These are phyloP conservation scores for Eurosta solidaginis DNA, from an alignment of 1,140 invertebrate genomes.

Conservation along the genomic window DNA sequence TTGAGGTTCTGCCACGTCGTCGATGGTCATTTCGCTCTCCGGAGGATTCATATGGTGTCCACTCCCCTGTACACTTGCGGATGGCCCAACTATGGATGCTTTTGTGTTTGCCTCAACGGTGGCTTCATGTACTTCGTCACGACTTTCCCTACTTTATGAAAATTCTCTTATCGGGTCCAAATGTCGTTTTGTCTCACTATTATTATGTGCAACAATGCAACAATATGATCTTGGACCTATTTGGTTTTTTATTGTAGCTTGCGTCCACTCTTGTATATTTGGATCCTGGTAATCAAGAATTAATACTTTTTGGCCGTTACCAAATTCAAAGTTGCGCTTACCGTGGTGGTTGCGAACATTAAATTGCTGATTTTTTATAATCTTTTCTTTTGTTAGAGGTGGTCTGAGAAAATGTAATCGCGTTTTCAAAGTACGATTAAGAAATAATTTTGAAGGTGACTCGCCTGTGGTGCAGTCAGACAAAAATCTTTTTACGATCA, in stretches of 20 bases:
- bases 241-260: background rate
- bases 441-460: background rate
- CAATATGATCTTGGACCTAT: background rate
- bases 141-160: too few species aligned
- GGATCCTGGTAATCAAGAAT: constrained; percentile 14
- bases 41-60: too few species aligned
- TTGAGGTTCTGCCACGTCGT: too few species aligned
- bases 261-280: background rate
- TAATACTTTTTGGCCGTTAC: background rate
- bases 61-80: too few species aligned
- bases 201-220: background rate
- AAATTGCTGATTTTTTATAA: background rate
- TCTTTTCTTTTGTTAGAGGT: constrained; percentile 13
- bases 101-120: too few species aligned
- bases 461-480: background rate
- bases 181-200: background rate
- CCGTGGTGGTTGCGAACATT: constrained; percentile 15
- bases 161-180: background rate
- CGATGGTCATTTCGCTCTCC: too few species aligned
- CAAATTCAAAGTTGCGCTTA: background rate
- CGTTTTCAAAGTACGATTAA: background rate
- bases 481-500: background rate
- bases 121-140: too few species aligned
- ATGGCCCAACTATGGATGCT: too few species aligned
- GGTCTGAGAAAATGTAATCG: background rate